Conservation (phyloP, 2,797 vertebrate species). For the Rhynchonycteris naso region DNA sequence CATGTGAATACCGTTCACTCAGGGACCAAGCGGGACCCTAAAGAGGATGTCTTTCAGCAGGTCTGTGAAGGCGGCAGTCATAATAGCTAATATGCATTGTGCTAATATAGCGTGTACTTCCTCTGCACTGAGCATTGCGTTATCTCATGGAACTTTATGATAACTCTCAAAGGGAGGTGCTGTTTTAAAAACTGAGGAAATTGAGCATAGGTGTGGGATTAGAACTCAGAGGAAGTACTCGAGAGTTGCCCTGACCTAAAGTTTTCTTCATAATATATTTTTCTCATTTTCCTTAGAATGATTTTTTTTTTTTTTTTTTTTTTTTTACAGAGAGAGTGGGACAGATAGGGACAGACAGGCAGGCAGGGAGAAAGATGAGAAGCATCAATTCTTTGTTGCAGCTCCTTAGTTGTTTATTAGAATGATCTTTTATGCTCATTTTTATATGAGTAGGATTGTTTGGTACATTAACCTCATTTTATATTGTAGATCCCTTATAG, state of each 20-base stretch:
- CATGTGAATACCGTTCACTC: slow-evolving; percentile 79
- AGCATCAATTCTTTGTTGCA: too few relatives aligned
- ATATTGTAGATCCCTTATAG: not conserved
- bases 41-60: slow-evolving; percentile 94
- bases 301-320: not conserved
- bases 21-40: slow-evolving; percentile 85
- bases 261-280: not conserved
- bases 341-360: too few relatives aligned
- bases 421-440: slow-evolving; percentile 33
- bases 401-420: not conserved
- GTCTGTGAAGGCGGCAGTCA: slow-evolving; percentile 76
- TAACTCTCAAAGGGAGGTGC: not conserved
- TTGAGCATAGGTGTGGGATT: not conserved
- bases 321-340: too few relatives aligned
- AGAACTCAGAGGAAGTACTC: not conserved
- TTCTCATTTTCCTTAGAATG: not conserved
- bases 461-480: not conserved
- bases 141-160: not conserved
- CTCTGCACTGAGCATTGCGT: not conserved
- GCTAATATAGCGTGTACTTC: not conserved
- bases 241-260: not conserved
- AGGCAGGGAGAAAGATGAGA: too few relatives aligned
- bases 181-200: not conserved
- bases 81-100: not conserved
- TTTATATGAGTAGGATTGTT: not conserved